Evolutionary conservation across 2,888 invertebrate species (phyloP), one percentile per base, ranked within the genome.

Genomic region (Perdita meconis): DNA sequence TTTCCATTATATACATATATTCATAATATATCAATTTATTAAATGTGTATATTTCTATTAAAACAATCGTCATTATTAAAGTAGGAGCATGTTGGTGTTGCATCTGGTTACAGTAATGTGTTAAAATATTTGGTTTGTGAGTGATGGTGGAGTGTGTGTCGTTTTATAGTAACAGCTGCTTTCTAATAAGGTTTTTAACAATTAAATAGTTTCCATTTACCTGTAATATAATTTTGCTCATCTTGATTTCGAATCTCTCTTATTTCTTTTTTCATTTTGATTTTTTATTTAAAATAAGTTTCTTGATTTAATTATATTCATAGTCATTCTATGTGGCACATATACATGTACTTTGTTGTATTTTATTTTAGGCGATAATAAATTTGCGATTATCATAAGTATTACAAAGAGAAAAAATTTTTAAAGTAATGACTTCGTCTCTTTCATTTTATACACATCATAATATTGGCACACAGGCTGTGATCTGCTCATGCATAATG

Each of bases 401-500:
- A 38, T n/a, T 44, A 53, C 12, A 36, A 40, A 64, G 2, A 22
- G n/a, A 71, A 2, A 22, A 57, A 42, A 70, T 64, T 64, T 53
- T 64, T 22, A 75, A 75, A 59, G 26, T 12, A 47, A 30, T 13
- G 42, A 13, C 10, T 55, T 66, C 16, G 16, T 50, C 38, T 24
- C 47, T 69, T 50, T 60, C n/a, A 66, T 36, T 75, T 71, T 42
- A 68, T 74, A 69, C 56, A 74, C 76, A 57, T 53, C 60, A 47
- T 85, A 63, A 79, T 86, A 73, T 86, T 80, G 72, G 42, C 76
- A 84, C 44, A 87, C 93, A 97, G 97, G 96, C 96, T 91, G 93
- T 95, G 94, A 95, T 97, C 94, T 95, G 94, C 93, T 96, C 96
- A 90, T 94, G 94, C 92, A 94, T 95, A 94, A 95, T 95, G 91